Base-by-base conservation (phyloP, 1,140 invertebrate genomes). In the Eciton burchellii region DNA sequence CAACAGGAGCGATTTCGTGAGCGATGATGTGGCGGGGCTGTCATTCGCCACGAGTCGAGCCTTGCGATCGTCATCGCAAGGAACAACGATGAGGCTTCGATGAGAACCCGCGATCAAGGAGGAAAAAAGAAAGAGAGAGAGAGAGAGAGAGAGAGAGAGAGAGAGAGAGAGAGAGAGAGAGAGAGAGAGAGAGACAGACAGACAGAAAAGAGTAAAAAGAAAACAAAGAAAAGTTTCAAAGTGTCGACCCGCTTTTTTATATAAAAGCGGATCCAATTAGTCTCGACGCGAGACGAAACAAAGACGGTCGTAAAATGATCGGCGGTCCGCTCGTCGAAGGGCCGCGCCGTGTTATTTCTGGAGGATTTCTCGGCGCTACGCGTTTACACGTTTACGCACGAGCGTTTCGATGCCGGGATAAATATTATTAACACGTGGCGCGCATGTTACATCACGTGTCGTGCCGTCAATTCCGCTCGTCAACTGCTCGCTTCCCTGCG, bases 371-470 rank as follows among this genome's bases (percentile, higher is more conserved):
- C 59, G 29, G 21, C 43, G n/a, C 35, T 0, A n/a, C 43, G n/a
- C n/a, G 60, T 81, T 85, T 81, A 52, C 16, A 43, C n/a, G 56
- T 54, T 70, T 76, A 16, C 16, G 35, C 59, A 77, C 57, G 41
- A 2, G 12, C 12, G 29, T 66, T 85, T 26, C 41, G 54, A 74
- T 74, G 79, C 60, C 68, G 52, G 29, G 41, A 82, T 82, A 82
- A 82, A 77, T 82, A 82, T 82, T 82, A 66, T 77, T 74, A 82
- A 77, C 60, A 82, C 52, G 52, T 82, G 60, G 81, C 72, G 43
- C 41, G 45, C 47, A 43, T 16, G 24, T 72, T 82, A 73, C 24
- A 82, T 73, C 71, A 60, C 49, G 59, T 12, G 54, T 19, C 43
- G 12, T 41, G 45, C 43, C 49, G 56, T 65, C 26, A 62, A 76